A percentile compares a stretch with the other conserved stretches of the same genome.
These are phyloP conservation scores for Bothrops alternatus DNA, from an alignment of 2,797 vertebrate species.

Conservation along the genomic window DNA sequence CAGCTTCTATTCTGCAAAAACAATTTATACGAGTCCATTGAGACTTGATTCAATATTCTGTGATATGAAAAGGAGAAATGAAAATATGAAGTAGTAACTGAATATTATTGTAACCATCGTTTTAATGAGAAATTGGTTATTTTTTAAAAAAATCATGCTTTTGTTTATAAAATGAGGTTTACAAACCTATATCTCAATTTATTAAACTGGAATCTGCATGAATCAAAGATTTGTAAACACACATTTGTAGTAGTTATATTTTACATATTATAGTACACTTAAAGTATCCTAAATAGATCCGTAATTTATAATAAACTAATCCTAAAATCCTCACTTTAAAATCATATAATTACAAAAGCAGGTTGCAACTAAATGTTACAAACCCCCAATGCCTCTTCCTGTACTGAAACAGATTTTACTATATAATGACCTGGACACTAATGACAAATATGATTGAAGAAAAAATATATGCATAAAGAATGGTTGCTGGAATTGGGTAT, in stretches of 20 bases:
- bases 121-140: background rate
- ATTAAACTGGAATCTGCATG: background rate
- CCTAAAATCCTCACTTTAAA: background rate
- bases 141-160: background rate
- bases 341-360: background rate
- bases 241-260: background rate
- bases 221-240: background rate
- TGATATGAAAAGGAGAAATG: background rate
- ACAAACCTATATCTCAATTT: background rate
- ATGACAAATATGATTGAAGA: background rate
- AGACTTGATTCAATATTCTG: background rate
- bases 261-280: background rate
- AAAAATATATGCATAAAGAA: background rate
- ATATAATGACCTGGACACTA: background rate
- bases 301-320: background rate
- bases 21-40: background rate
- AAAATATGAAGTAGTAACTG: background rate
- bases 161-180: background rate
- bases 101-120: background rate
- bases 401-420: background rate
- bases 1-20: background rate
- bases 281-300: background rate
- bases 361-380: background rate
- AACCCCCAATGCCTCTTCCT: background rate
- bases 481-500: too few relatives aligned